Conservation (phyloP, 2,888 invertebrate species). For the Incurvaria masculella region DNA sequence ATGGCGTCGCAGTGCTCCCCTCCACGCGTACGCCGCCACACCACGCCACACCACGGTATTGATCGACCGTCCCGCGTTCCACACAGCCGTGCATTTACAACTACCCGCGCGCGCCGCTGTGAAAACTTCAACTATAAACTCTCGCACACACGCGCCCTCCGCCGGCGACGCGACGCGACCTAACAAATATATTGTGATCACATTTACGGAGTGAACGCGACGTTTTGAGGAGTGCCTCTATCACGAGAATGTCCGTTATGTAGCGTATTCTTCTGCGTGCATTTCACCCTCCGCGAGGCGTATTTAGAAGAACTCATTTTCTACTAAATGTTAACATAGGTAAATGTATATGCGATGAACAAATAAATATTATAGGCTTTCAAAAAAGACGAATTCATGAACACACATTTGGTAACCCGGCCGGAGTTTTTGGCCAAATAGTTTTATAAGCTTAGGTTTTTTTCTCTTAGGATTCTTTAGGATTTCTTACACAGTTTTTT, state of each 20-base stretch:
- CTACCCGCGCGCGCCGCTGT: constrained; percentile 1
- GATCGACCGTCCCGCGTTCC: constrained; percentile 2
- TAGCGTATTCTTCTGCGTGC: too few species aligned
- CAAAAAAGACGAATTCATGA: too few species aligned
- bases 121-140: constrained; percentile 1
- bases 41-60: constrained; percentile 1
- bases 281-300: too few species aligned
- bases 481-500: too few species aligned
- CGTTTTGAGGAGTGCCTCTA: neutral
- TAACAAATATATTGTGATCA: neutral
- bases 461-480: too few species aligned
- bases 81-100: constrained; percentile 5
- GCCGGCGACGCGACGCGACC: neutral
- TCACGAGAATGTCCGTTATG: neutral
- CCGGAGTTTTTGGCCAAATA: too few species aligned
- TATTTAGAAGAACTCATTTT: too few species aligned
- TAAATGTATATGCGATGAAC: too few species aligned
- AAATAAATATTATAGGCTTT: too few species aligned
- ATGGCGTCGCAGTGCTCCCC: constrained; percentile 5
- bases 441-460: too few species aligned
- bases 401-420: too few species aligned
- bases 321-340: too few species aligned
- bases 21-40: neutral
- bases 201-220: neutral
- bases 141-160: neutral